These are phyloP conservation scores for Odontesthes bonariensis DNA, from an alignment of 2,113 vertebrate species.

Conservation along the genomic window DNA sequence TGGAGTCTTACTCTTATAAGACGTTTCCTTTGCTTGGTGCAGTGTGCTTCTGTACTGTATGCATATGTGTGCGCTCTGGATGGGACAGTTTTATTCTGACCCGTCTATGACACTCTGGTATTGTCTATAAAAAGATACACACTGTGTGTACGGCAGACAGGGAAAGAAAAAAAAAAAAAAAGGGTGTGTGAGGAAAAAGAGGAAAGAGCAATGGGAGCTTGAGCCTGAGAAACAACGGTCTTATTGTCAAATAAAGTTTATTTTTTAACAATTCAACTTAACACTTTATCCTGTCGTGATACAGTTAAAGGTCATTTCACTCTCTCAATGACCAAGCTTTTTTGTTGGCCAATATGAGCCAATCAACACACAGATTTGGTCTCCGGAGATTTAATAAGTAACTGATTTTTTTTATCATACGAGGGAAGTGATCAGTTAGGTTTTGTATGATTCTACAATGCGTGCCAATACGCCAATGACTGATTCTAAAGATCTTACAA, in stretches of 20 bases:
- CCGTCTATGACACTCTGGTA: slow-evolving; percentile 67
- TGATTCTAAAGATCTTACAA: background rate
- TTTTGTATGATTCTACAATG: slow-evolving; percentile 7
- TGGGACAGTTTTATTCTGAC: slow-evolving; percentile 55
- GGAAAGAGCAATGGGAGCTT: background rate
- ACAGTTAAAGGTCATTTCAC: background rate
- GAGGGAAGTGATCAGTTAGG: background rate
- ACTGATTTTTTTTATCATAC: background rate
- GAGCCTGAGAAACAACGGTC: slow-evolving; percentile 5
- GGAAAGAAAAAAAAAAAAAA: background rate
- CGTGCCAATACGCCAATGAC: background rate
- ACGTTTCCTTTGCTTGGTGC: slow-evolving; percentile 62
- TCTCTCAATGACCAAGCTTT: background rate
- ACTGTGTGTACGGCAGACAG: slow-evolving; percentile 10
- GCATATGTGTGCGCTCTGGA: slow-evolving; percentile 6
- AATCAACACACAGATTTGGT: slow-evolving; percentile 34
- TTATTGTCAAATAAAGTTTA: background rate
- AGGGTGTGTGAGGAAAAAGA: slow-evolving; percentile 1
- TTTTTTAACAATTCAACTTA: background rate
- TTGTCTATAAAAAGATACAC: slow-evolving; percentile 54
- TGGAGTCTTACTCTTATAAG: slow-evolving; percentile 35
- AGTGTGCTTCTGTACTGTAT: slow-evolving; percentile 4
- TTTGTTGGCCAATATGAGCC: background rate
- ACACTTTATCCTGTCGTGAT: background rate
- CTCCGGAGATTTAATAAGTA: slow-evolving; percentile 2